Evolutionary conservation across 30 jellyfish, hydroid and myxozoan species (phyloP).

Genomic region (Haliclystus octoradiatus): DNA sequence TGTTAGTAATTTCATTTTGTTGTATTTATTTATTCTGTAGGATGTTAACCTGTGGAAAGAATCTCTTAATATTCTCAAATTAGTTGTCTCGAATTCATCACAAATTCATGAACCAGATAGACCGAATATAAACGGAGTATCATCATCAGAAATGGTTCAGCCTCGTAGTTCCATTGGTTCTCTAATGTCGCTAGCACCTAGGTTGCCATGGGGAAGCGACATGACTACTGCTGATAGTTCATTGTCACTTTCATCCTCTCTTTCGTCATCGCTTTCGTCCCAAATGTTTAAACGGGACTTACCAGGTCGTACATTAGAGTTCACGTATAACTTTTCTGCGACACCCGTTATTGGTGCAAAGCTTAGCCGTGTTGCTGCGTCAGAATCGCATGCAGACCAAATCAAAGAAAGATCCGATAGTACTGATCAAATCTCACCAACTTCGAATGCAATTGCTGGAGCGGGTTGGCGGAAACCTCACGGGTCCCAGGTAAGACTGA

Average conservation of each 20-base stretch:
- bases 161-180: conserved; percentile 97
- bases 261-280: conserved; percentile 32
- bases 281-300: conserved; percentile 77
- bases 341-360: conserved; percentile 97
- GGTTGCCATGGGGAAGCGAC: conserved; percentile 88
- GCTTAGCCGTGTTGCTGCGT: conserved; percentile 42
- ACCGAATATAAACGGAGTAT: conserved; percentile 28
- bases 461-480: conserved; percentile 96
- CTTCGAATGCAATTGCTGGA: conserved; percentile 35
- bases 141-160: conserved; percentile 75
- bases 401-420: neutral
- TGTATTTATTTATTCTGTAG: too few relatives aligned
- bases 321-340: conserved; percentile 79
- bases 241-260: conserved; percentile 61
- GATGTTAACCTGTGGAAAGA: conserved; percentile 97
- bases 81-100: conserved; percentile 94
- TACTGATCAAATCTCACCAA: conserved; percentile 36
- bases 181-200: conserved; percentile 70
- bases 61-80: conserved; percentile 72
- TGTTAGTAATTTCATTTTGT: too few relatives aligned
- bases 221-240: conserved; percentile 72
- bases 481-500: conserved; percentile 74
- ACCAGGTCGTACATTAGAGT: conserved; percentile 98
- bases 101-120: conserved; percentile 72
- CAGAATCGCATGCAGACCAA: conserved; percentile 25